Conservation (phyloP, 2,797 vertebrate species). For the Sebastes oblongus region DNA sequence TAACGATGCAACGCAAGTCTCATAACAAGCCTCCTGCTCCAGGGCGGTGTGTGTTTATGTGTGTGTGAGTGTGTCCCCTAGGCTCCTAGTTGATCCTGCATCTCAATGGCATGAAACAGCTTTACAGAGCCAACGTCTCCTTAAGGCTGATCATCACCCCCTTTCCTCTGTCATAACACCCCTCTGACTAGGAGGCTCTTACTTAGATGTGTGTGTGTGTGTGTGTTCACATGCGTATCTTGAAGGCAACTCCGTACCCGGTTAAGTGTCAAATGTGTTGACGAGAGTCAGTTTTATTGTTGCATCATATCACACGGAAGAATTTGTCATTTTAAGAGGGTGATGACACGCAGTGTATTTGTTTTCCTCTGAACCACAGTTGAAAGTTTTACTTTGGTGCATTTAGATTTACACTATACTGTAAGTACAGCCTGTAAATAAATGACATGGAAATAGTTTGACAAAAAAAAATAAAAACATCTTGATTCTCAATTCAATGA, state of each 20-base stretch:
- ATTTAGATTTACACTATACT: background rate
- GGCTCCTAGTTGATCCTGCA: conserved; percentile 58
- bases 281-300: background rate
- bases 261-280: conserved; percentile 21
- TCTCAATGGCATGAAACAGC: conserved; percentile 69
- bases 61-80: conserved; percentile 20
- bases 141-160: conserved; percentile 40
- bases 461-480: background rate
- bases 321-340: background rate
- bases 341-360: background rate
- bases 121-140: conserved; percentile 68
- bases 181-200: conserved; percentile 9
- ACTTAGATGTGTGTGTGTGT: conserved; percentile 5
- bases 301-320: background rate
- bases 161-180: conserved; percentile 13
- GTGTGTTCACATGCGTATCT: background rate
- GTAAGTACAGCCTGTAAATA: background rate
- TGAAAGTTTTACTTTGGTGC: background rate
- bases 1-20: conserved; percentile 50
- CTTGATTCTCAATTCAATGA: background rate
- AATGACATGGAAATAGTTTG: background rate
- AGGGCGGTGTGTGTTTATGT: conserved; percentile 30
- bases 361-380: background rate
- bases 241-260: conserved; percentile 11
- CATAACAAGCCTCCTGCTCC: conserved; percentile 33